These are phyloP conservation scores for Catalaphyllia jardinei DNA, from an alignment of 64 coral and sea anemone genomes.

Conservation along the genomic window DNA sequence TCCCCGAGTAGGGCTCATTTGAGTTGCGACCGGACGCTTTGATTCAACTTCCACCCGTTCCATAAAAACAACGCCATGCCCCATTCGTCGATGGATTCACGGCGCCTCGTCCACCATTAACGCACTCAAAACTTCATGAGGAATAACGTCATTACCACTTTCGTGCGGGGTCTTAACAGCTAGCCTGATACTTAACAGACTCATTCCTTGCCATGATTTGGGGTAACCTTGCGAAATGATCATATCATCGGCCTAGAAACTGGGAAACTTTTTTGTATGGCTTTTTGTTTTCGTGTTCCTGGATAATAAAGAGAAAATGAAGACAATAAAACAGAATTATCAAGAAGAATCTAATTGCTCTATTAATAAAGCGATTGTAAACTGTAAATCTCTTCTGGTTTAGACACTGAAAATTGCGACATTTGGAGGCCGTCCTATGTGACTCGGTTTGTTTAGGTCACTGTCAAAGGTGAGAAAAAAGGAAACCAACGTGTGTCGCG, in stretches of 20 bases:
- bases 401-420: too few species aligned
- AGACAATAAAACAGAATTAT: too few species aligned
- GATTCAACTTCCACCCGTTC: not conserved
- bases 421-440: too few species aligned
- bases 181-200: slow-evolving; percentile 11
- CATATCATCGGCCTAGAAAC: slow-evolving; percentile 11
- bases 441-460: too few species aligned
- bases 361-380: too few species aligned
- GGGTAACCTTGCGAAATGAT: slow-evolving; percentile 28
- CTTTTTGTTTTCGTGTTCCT: not conserved
- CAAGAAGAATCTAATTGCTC: too few species aligned
- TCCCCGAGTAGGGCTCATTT: not conserved
- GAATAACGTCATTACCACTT: not conserved
- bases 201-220: not conserved
- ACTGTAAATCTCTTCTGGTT: too few species aligned
- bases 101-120: not conserved
- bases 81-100: slow-evolving; percentile 4
- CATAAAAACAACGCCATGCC: not conserved
- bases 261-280: not conserved
- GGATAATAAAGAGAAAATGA: not conserved
- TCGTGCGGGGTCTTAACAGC: slow-evolving; percentile 7
- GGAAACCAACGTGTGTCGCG: too few species aligned
- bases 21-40: not conserved
- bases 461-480: too few species aligned
- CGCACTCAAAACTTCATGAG: not conserved